These are phyloP conservation scores for Colistium nudipinnis DNA, from an alignment of 2,113 vertebrate species.

Conservation along the genomic window DNA sequence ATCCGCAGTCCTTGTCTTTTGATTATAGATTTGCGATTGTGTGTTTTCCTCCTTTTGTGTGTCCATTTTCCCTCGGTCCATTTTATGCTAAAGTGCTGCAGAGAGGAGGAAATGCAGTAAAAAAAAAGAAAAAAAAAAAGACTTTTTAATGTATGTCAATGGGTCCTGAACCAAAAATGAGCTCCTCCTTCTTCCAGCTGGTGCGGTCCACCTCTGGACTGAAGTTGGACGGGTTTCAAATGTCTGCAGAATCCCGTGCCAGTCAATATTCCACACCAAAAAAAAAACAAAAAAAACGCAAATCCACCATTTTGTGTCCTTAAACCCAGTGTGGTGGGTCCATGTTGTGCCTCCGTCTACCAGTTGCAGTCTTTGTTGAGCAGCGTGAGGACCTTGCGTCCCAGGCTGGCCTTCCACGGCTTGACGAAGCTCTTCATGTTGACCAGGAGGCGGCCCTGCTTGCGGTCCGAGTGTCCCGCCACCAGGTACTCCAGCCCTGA, in stretches of 20 bases:
- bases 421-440: constrained; percentile 99
- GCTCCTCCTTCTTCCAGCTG: neutral
- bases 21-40: constrained; percentile 7
- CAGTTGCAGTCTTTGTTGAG: constrained; percentile 91
- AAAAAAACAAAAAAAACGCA: constrained; percentile 24
- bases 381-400: constrained; percentile 90
- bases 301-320: constrained; percentile 18
- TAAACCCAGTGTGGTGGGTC: neutral
- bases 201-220: constrained; percentile 14
- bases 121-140: too few relatives aligned
- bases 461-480: constrained; percentile 90
- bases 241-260: constrained; percentile 2
- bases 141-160: neutral
- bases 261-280: constrained; percentile 39
- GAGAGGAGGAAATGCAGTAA: constrained; percentile 60
- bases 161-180: neutral
- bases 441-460: constrained; percentile 88
- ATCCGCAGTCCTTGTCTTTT: constrained; percentile 23
- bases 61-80: constrained; percentile 56
- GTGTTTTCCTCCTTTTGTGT: constrained; percentile 50
- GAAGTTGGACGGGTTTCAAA: constrained; percentile 18
- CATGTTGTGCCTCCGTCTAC: constrained; percentile 25
- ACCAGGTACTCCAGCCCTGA: constrained; percentile 93
- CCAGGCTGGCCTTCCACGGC: constrained; percentile 90
- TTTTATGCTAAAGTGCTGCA: constrained; percentile 90